These are phyloP conservation scores for Oreortyx pictus DNA, from an alignment of 2,797 vertebrate species.

Conservation along the genomic window DNA sequence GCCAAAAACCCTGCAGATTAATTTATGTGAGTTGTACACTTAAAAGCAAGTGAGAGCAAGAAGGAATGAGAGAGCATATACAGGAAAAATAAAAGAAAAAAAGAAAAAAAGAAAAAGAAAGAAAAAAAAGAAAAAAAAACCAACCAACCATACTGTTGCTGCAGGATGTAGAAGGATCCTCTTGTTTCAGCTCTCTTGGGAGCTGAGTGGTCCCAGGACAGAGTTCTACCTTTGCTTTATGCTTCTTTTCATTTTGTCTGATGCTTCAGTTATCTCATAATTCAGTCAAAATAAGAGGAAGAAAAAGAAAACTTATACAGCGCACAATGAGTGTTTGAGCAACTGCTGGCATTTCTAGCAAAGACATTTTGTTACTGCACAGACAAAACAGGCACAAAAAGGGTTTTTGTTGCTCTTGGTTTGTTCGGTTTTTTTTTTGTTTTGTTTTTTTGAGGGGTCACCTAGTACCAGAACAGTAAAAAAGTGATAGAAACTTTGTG, in stretches of 20 bases:
- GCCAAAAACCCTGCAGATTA: conserved; percentile 75
- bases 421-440: not conserved
- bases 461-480: not conserved
- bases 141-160: not conserved
- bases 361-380: not conserved
- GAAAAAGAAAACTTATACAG: not conserved
- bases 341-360: not conserved
- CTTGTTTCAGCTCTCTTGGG: conserved; percentile 1
- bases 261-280: not conserved
- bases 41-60: conserved; percentile 39
- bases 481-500: not conserved
- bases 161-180: not conserved
- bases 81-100: not conserved
- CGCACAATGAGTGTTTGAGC: not conserved
- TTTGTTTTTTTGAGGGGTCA: not conserved
- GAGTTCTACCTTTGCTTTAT: conserved; percentile 19
- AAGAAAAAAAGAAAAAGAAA: not conserved
- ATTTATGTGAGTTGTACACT: conserved; percentile 66
- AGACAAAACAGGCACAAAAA: not conserved
- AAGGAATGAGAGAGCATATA: conserved; percentile 14
- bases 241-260: not conserved
- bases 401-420: not conserved
- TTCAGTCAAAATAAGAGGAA: not conserved
- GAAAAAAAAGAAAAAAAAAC: not conserved
- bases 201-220: not conserved